These are phyloP conservation scores for Heterodera carotae DNA, from an alignment of 1,140 invertebrate species.

Conservation along the genomic window DNA sequence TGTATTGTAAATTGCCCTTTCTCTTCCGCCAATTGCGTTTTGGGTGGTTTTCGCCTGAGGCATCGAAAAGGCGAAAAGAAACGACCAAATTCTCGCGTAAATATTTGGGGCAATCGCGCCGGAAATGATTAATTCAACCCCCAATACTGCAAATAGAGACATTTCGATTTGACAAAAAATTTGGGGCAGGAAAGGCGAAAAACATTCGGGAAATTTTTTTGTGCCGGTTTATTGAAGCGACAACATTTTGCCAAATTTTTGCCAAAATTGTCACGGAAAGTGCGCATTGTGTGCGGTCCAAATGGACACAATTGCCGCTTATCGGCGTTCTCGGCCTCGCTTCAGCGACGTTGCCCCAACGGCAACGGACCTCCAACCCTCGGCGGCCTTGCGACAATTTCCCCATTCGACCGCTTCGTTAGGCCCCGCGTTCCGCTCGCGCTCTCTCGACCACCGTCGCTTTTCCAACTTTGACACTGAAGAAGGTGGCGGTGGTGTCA, in stretches of 20 bases:
- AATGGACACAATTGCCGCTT: background rate
- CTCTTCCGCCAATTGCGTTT: background rate
- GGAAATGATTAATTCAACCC: background rate
- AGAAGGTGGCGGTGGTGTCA: background rate
- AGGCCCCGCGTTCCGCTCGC: constrained; percentile 6
- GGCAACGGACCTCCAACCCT: background rate
- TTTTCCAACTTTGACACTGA: background rate
- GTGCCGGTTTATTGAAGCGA: too few species aligned
- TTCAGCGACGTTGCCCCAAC: background rate
- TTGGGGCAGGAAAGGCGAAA: too few species aligned
- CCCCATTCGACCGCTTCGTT: constrained; percentile 5
- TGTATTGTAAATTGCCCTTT: constrained; percentile 5
- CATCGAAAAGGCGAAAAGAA: background rate
- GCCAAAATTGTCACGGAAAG: background rate
- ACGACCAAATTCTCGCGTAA: background rate
- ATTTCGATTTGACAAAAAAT: background rate
- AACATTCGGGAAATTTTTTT: too few species aligned
- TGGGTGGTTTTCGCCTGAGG: background rate
- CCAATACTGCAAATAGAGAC: background rate
- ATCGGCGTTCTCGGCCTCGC: background rate
- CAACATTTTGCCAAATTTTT: background rate
- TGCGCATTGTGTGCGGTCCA: background rate
- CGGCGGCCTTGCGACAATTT: background rate
- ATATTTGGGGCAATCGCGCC: background rate
- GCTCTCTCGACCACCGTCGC: constrained; percentile 6